Evolutionary conservation across 2,888 invertebrate species (phyloP).

Genomic region (Mesorhabditis spiculigera): DNA sequence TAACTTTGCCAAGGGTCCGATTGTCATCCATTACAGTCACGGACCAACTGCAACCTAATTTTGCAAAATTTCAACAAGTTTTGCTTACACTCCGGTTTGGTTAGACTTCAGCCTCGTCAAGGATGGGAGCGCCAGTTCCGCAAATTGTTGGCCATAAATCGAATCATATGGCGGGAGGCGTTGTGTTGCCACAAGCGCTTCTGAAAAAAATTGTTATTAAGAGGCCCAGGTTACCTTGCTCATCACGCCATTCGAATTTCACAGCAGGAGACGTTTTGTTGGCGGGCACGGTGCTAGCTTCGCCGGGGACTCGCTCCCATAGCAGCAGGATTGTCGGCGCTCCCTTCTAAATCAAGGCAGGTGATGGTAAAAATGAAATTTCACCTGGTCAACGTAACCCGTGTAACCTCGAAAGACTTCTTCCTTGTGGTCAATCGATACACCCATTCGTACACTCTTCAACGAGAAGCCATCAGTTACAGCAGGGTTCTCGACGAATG

Average conservation of each 20-base stretch:
- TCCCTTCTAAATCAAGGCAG: conserved; percentile 19
- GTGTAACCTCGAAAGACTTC: conserved; percentile 50
- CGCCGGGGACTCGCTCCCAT: conserved; percentile 15
- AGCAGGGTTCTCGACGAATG: conserved; percentile 18
- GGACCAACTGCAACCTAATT: neutral
- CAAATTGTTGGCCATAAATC: conserved; percentile 34
- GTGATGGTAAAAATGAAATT: neutral
- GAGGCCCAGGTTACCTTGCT: conserved; percentile 3
- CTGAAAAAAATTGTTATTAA: conserved; percentile 3
- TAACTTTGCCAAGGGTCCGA: neutral
- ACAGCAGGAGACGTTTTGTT: conserved; percentile 35
- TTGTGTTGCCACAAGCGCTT: conserved; percentile 17
- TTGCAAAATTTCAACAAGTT: neutral
- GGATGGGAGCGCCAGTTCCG: conserved; percentile 11
- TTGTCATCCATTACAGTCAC: neutral
- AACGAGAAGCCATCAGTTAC: conserved; percentile 15
- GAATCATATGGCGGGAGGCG: conserved; percentile 47
- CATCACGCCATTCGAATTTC: conserved; percentile 23
- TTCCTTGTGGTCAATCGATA: conserved; percentile 50
- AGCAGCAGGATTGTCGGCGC: conserved; percentile 26
- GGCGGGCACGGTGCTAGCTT: conserved; percentile 9
- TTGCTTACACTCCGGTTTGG: conserved; percentile 12
- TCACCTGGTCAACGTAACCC: conserved; percentile 31
- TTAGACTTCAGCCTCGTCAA: neutral
- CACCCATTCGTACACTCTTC: conserved; percentile 29